These are phyloP conservation scores for Mastomys coucha DNA, from an alignment of 2,113 vertebrate species.

Conservation along the genomic window DNA sequence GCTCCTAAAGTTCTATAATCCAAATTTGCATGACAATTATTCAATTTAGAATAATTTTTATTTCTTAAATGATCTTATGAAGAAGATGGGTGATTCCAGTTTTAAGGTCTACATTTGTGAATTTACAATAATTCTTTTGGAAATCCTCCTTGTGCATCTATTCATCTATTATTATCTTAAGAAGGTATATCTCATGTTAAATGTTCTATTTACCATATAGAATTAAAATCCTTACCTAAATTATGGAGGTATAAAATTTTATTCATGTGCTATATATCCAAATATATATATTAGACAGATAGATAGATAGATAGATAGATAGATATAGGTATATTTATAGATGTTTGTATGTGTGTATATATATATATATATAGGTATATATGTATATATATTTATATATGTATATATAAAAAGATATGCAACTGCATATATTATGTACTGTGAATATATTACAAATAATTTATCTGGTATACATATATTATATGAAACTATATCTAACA, in stretches of 20 bases:
- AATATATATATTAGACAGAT: neutral
- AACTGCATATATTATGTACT: too few relatives aligned
- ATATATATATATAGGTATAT: too few relatives aligned
- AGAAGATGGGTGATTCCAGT: neutral
- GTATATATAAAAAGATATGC: too few relatives aligned
- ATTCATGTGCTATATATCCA: neutral
- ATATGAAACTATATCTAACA: neutral
- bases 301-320: too few relatives aligned
- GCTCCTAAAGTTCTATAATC: neutral
- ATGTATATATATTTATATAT: too few relatives aligned
- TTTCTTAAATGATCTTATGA: neutral
- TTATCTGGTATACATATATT: neutral
- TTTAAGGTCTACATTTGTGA: neutral
- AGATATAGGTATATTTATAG: too few relatives aligned
- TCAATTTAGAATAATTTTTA: neutral
- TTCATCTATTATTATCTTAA: neutral
- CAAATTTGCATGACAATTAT: neutral
- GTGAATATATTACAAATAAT: neutral
- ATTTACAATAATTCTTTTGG: neutral
- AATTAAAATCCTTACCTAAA: constrained; percentile 31
- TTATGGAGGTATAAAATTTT: neutral
- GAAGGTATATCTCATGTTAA: neutral
- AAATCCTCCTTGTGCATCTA: neutral
- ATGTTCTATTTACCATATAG: neutral
- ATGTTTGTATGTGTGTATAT: too few relatives aligned